These are phyloP conservation scores for Redunca redunca DNA, from an alignment of 2,113 vertebrate genomes.

Conservation along the genomic window DNA sequence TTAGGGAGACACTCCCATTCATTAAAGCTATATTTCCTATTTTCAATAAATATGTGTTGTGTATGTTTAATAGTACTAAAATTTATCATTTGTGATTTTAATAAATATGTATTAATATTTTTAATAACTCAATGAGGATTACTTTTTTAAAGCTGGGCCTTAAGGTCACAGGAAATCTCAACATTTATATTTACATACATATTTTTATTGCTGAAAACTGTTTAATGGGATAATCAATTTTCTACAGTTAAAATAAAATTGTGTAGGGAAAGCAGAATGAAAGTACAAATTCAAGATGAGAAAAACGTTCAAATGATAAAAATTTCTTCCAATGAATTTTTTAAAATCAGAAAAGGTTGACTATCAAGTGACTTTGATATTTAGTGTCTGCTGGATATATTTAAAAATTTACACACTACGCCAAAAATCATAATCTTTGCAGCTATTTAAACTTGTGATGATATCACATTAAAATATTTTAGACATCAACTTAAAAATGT, in stretches of 20 bases:
- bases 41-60: not conserved
- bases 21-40: not conserved
- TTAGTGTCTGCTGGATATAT: not conserved
- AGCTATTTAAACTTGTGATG: not conserved
- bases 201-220: conserved; percentile 12
- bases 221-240: not conserved
- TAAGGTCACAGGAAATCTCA: not conserved
- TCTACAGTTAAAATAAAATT: conserved; percentile 37
- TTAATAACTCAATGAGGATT: not conserved
- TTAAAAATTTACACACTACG: not conserved
- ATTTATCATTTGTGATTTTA: not conserved
- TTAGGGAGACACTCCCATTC: too few relatives aligned
- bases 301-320: conserved; percentile 9
- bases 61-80: not conserved
- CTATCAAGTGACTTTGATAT: not conserved
- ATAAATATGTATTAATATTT: not conserved
- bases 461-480: not conserved
- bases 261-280: not conserved
- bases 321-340: not conserved
- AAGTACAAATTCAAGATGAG: conserved; percentile 33
- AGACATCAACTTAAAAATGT: not conserved
- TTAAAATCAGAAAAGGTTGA: conserved; percentile 15
- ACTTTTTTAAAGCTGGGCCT: not conserved
- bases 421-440: not conserved
- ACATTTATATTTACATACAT: not conserved